phyloP scores from a whole-genome alignment of 1,140 invertebrate species.

The Panulirus ornatus region DNA sequence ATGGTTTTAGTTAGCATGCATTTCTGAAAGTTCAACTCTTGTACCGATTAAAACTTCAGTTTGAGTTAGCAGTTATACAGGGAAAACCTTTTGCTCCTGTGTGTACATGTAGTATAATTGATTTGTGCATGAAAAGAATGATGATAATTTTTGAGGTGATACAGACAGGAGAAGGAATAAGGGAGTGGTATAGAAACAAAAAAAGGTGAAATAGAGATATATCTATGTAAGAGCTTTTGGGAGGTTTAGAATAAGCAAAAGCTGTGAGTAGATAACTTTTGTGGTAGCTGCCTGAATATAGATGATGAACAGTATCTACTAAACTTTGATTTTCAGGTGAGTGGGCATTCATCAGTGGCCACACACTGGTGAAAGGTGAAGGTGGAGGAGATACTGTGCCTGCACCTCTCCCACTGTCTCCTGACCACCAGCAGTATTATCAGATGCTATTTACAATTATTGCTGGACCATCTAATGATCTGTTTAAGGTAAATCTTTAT shows the following conservation, averaged over 20 bases:
- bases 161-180: too few species aligned
- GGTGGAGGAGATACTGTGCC: conserved; percentile 42
- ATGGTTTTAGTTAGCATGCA: too few species aligned
- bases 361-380: conserved; percentile 57
- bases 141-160: too few species aligned
- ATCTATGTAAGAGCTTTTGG: too few species aligned
- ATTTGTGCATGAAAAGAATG: too few species aligned
- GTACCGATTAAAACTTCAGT: too few species aligned
- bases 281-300: not conserved
- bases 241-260: too few species aligned
- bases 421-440: conserved; percentile 59
- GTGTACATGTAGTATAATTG: too few species aligned
- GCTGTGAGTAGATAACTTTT: not conserved
- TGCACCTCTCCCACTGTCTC: conserved; percentile 28
- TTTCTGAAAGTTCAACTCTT: too few species aligned
- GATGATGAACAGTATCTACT: not conserved
- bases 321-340: conserved; percentile 36
- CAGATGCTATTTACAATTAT: conserved; percentile 58
- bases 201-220: not conserved
- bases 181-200: too few species aligned
- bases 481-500: conserved; percentile 51
- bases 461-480: conserved; percentile 58
- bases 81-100: too few species aligned
- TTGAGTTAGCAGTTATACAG: too few species aligned
- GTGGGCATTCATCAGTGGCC: conserved; percentile 55